Evolutionary conservation across 1,140 invertebrate species (phyloP).

Genomic region (Metopolophium dirhodum): DNA sequence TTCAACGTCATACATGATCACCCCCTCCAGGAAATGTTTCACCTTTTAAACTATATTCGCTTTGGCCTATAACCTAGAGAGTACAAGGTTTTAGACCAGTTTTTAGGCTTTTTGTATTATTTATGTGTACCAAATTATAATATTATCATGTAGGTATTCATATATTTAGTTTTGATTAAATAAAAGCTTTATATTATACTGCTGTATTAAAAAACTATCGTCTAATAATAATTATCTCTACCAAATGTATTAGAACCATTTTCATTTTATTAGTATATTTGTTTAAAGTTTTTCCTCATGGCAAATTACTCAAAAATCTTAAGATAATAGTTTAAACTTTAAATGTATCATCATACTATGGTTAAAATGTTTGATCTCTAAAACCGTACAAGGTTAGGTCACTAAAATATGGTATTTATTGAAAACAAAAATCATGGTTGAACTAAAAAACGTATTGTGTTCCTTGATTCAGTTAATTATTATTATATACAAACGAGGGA

Average conservation of each 20-base stretch:
- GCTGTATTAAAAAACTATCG: too few species aligned
- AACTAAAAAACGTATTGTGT: not conserved
- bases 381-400: not conserved
- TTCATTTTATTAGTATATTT: too few species aligned
- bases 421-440: not conserved
- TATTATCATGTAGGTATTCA: not conserved
- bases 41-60: too few species aligned
- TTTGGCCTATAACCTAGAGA: too few species aligned
- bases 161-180: not conserved
- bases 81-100: too few species aligned
- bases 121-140: too few species aligned
- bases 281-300: not conserved
- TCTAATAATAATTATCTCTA: too few species aligned
- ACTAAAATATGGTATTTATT: not conserved
- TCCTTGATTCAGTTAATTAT: not conserved
- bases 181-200: not conserved
- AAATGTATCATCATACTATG: not conserved
- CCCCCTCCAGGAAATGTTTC: too few species aligned
- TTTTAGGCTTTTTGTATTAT: too few species aligned
- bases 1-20: too few species aligned
- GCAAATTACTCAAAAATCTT: not conserved
- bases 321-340: not conserved
- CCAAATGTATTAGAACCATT: not conserved
- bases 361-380: not conserved
- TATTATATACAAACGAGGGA: not conserved